Percentiles rank a stretch among this genome's conserved stretches.
Evolutionary conservation across 2,113 vertebrate genomes (phyloP).

Genomic region (Hipposideros armiger): DNA sequence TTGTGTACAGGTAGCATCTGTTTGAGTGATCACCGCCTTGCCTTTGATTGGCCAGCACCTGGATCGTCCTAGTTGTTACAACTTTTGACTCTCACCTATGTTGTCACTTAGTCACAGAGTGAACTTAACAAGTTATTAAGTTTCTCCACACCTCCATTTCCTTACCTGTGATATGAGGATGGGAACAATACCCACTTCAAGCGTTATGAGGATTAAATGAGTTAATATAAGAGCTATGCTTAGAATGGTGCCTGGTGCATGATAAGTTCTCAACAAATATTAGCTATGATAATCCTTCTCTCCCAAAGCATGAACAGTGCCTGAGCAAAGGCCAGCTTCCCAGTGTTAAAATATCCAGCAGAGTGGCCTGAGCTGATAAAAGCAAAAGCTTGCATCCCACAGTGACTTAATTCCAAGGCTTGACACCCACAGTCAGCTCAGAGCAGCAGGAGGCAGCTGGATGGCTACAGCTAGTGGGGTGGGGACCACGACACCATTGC

Average conservation of each 20-base stretch:
- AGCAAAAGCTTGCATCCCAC: neutral
- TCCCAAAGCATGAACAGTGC: neutral
- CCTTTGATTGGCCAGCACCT: neutral
- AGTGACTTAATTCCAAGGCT: neutral
- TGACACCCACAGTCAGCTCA: neutral
- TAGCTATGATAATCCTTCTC: neutral
- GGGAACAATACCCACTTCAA: neutral
- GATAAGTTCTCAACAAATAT: neutral
- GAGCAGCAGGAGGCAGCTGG: neutral
- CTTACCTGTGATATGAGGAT: neutral
- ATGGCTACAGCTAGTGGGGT: no score
- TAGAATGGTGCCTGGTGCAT: neutral
- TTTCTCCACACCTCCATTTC: neutral
- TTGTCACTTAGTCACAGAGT: neutral
- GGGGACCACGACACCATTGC: neutral
- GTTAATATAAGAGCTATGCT: neutral
- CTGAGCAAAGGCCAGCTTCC: neutral
- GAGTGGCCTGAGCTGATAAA: neutral
- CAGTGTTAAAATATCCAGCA: neutral
- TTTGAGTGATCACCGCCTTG: neutral
- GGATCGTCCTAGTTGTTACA: neutral
- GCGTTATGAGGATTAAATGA: neutral
- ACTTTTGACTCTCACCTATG: neutral
- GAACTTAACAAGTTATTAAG: neutral
- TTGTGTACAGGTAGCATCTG: neutral